Evolutionary conservation across 64 coral and sea anemone genomes (phyloP), one percentile per base, ranked within the genome.

Genomic region (Actinia equina): DNA sequence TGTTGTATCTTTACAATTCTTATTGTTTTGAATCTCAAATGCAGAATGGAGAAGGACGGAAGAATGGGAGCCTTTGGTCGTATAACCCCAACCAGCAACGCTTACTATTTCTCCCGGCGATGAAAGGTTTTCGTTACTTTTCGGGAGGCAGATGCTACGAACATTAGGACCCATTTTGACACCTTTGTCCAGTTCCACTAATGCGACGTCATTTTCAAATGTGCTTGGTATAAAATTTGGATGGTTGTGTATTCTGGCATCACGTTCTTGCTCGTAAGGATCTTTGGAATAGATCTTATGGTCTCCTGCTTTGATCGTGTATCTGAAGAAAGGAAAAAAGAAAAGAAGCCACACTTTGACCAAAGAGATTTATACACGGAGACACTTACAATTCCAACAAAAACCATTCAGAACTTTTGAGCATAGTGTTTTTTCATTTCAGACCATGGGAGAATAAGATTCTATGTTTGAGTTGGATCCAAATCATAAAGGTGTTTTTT

Each of bases 81-180:
- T 89, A 6, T 15, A 12, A 77, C 92, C 92, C 92, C 92, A 94
- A 4, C 92, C 92, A 19, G 87, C 61, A 11, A 86, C 88, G 17
- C n/a, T 76, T 0, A 84, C 88, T 9, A 74, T 54, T 26, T 70
- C 62, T 2, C 52, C 61, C 18, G 88, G 59, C 20, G 6, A 54
- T 56, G 92, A 88, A n/a, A 90, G 59, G 23, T 89, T 83, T 17
- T 52, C 79, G 0, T 86, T 53, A 18, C 18, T 56, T 63, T 77
- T 83, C 10, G 88, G 92, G 5, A 94, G 84, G 44, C 92, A 94
- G 22, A 89, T 45, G 3, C 87, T 86, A 69, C 92, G 91, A 9
- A 89, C 71, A 74, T 85, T 79, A 79, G 57, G 88, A 0, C 74
- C 71, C 44, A 89, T 83, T 54, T 83, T 51, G 19, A 86, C 88